Percentiles rank a stretch among this genome's conserved stretches.
phyloP scores from a whole-genome alignment of 1,140 invertebrate species.

The Scaptomyza pallida region DNA sequence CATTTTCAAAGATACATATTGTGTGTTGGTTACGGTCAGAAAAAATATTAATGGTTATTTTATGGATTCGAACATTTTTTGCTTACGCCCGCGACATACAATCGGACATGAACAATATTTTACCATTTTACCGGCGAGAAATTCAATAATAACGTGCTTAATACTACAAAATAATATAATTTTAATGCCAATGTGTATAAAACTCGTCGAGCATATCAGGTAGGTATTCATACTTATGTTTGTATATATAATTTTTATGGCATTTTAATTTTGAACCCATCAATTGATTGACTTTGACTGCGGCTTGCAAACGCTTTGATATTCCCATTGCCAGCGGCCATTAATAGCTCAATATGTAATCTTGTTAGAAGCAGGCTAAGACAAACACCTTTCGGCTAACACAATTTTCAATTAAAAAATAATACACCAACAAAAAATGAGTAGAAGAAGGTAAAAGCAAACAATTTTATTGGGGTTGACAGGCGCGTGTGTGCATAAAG shows the following conservation, averaged over 20 bases:
- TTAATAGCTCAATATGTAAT: constrained; percentile 32
- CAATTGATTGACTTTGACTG: constrained; percentile 18
- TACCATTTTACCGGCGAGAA: too few relatives aligned
- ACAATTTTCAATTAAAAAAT: constrained; percentile 15
- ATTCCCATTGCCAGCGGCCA: constrained; percentile 3
- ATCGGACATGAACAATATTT: too few relatives aligned
- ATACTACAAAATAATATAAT: background rate
- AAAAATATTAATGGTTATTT: too few relatives aligned
- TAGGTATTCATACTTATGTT: background rate
- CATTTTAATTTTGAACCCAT: background rate
- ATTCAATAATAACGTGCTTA: background rate
- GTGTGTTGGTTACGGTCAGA: too few relatives aligned
- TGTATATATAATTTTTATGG: too few relatives aligned
- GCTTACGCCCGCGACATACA: too few relatives aligned
- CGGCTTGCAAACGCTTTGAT: constrained; percentile 5
- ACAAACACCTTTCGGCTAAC: background rate
- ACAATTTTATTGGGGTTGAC: background rate
- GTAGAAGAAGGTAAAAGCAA: background rate
- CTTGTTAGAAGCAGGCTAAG: constrained; percentile 8
- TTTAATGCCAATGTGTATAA: background rate
- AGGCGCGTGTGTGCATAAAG: background rate
- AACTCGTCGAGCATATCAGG: background rate
- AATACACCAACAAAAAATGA: background rate
- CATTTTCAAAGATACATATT: too few relatives aligned
- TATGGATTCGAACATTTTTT: too few relatives aligned